phyloP scores from a whole-genome alignment of 2,113 vertebrate genomes.

The Thalassoma bifasciatum region DNA sequence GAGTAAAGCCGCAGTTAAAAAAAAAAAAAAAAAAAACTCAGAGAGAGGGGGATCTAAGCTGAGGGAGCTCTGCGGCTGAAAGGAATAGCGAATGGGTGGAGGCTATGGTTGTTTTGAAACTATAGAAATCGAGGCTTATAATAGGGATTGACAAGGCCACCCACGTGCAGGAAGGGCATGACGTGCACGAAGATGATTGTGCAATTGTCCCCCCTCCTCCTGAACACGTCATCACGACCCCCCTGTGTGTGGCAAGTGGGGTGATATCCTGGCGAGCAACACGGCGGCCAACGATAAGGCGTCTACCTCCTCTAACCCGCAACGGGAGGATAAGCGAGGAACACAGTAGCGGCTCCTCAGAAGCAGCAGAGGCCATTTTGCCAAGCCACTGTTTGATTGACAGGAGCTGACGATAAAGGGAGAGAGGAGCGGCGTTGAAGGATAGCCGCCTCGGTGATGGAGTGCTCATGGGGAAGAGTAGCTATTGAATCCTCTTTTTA shows the following conservation, averaged over 20 bases:
- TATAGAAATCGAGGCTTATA: neutral
- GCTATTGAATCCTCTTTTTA: conserved; percentile 81
- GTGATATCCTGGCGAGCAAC: conserved; percentile 31
- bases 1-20: conserved; percentile 46
- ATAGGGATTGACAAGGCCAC: conserved; percentile 74
- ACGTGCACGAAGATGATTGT: conserved; percentile 9
- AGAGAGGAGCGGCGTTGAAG: conserved; percentile 64
- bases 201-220: neutral
- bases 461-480: conserved; percentile 76
- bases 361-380: conserved; percentile 63
- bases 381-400: conserved; percentile 68
- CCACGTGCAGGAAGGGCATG: conserved; percentile 26
- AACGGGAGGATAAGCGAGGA: conserved; percentile 51
- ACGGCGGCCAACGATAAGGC: conserved; percentile 50
- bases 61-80: conserved; percentile 36
- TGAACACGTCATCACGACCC: conserved; percentile 4
- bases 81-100: conserved; percentile 38
- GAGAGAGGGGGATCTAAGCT: conserved; percentile 50
- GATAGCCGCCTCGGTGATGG: conserved; percentile 72
- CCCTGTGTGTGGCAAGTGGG: conserved; percentile 16
- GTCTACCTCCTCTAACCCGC: conserved; percentile 48
- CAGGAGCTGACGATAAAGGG: conserved; percentile 75
- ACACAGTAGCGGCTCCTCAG: conserved; percentile 50
- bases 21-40: conserved; percentile 39
- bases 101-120: conserved; percentile 47